These are phyloP conservation scores for cattle (Bos taurus) DNA, from an alignment of 2,113 vertebrate genomes.

Conservation along the genomic window ARS-UCD2.0 NC_037337.1:91995501-91996000, in stretches of 20 bases:
- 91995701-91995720: slow-evolving; percentile 13
- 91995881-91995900: slow-evolving; percentile 12
- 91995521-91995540: slow-evolving; percentile 41
- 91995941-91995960: neutral
- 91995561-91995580: slow-evolving; percentile 6
- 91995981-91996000: neutral
- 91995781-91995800: slow-evolving; percentile 37
- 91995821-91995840: slow-evolving; percentile 28
- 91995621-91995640: neutral
- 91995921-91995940: neutral
- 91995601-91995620: slow-evolving; percentile 31
- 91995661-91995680: slow-evolving; percentile 16
- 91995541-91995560: slow-evolving; percentile 6
- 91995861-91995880: slow-evolving; percentile 4
- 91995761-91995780: slow-evolving; percentile 26
- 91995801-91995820: slow-evolving; percentile 51
- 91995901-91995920: slow-evolving; percentile 12
- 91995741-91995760: slow-evolving; percentile 51
- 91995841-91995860: slow-evolving; percentile 28
- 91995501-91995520: slow-evolving; percentile 39
- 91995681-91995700: slow-evolving; percentile 39
- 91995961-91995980: neutral
- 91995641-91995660: neutral
- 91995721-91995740: slow-evolving; percentile 25
- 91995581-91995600: slow-evolving; percentile 18